A percentile compares a stretch with the other conserved stretches of the same genome.
Evolutionary conservation across 2,797 vertebrate species (phyloP).

Genomic region (Pogonophryne albipinna): DNA sequence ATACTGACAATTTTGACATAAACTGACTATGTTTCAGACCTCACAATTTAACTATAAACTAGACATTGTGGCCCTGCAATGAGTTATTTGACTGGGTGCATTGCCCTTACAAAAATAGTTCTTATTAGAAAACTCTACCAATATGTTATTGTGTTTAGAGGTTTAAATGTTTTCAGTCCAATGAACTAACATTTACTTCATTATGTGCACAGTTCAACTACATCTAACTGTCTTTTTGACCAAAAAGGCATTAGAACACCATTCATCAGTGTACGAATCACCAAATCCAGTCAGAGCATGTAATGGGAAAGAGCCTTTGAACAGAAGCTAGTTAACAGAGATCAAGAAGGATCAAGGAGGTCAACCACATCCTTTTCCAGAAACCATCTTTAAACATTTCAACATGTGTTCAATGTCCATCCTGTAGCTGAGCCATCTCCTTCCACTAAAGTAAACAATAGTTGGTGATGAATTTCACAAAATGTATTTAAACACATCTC

Average conservation of each 20-base stretch:
- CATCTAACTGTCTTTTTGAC: background rate
- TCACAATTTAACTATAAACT: background rate
- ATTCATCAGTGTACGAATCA: background rate
- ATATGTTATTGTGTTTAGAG: background rate
- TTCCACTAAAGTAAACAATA: background rate
- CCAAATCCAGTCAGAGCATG: background rate
- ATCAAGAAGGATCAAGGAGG: constrained; percentile 4
- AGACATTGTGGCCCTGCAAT: background rate
- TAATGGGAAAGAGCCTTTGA: background rate
- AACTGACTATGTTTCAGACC: background rate
- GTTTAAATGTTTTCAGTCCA: background rate
- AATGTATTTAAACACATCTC: constrained; percentile 1
- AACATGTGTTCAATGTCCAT: background rate
- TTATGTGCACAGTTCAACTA: background rate
- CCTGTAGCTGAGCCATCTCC: background rate
- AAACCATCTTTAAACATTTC: background rate
- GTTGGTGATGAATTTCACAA: background rate
- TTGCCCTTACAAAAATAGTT: background rate
- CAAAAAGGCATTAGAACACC: too few relatives aligned
- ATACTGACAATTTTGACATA: background rate
- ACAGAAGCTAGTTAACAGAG: background rate
- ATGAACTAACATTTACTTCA: background rate
- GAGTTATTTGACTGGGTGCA: background rate
- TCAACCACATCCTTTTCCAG: background rate
- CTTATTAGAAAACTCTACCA: background rate